These are phyloP conservation scores for Bubo scandiacus DNA, from an alignment of 2,113 vertebrate genomes.

Conservation along the genomic window DNA sequence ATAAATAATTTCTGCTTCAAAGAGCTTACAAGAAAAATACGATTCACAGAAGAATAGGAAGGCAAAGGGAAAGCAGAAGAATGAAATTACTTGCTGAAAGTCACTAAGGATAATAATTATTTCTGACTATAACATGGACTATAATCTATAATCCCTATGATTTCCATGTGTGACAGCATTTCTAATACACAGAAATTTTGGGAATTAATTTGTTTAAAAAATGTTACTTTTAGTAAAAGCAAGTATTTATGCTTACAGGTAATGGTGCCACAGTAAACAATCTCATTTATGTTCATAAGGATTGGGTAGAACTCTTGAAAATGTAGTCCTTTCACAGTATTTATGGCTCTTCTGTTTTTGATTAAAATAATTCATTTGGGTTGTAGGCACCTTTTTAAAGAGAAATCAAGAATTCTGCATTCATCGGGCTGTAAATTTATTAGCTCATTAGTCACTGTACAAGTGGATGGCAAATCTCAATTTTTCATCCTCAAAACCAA, in stretches of 20 bases:
- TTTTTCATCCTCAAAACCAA: slow-evolving; percentile 40
- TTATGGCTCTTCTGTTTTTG: neutral
- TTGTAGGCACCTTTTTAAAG: neutral
- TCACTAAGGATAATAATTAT: neutral
- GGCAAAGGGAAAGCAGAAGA: neutral
- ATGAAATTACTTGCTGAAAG: neutral
- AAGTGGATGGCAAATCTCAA: slow-evolving; percentile 8
- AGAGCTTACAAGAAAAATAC: neutral
- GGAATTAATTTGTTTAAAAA: neutral
- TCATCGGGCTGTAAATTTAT: slow-evolving; percentile 25
- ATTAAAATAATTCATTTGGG: slow-evolving; percentile 28
- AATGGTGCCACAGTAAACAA: neutral
- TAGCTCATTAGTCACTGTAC: slow-evolving; percentile 29
- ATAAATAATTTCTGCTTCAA: neutral
- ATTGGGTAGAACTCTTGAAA: neutral
- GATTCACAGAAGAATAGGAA: neutral
- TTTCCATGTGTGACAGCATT: neutral
- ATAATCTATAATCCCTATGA: neutral
- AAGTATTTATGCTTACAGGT: neutral
- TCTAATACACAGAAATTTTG: neutral
- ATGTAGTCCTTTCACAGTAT: neutral
- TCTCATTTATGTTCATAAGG: neutral
- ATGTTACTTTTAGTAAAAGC: neutral
- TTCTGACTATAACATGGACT: neutral
- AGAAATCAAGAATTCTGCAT: slow-evolving; percentile 17